phyloP scores from a whole-genome alignment of 2,888 invertebrate species.

The Leptinotarsa rubiginosa region DNA sequence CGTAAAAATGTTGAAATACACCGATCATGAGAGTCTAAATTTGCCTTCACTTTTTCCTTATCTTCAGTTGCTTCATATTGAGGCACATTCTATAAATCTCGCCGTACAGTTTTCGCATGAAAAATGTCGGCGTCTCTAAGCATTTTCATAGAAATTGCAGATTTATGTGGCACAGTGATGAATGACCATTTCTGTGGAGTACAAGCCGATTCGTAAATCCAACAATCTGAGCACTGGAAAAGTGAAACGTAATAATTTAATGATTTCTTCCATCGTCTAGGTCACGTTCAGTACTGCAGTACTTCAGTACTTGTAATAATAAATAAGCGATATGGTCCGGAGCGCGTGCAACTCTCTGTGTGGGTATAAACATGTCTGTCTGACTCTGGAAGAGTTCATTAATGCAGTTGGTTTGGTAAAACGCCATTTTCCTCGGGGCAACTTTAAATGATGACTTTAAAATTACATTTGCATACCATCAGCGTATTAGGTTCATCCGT shows the following conservation, averaged over 20 bases:
- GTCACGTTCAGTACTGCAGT: constrained; percentile 62
- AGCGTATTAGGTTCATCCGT: constrained; percentile 46
- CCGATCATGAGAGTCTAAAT: background rate
- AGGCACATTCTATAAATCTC: constrained; percentile 19
- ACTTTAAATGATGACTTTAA: constrained; percentile 65
- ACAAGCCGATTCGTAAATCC: constrained; percentile 46
- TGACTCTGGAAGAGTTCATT: constrained; percentile 66
- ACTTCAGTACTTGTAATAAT: constrained; percentile 63
- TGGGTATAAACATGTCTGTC: constrained; percentile 66
- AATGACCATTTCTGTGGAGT: constrained; percentile 42
- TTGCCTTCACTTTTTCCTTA: background rate
- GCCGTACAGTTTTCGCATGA: constrained; percentile 20
- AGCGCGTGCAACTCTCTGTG: constrained; percentile 65
- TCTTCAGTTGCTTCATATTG: background rate
- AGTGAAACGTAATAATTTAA: constrained; percentile 61
- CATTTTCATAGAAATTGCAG: constrained; percentile 21
- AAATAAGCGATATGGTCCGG: constrained; percentile 66
- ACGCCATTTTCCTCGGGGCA: constrained; percentile 64
- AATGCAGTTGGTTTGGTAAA: constrained; percentile 66
- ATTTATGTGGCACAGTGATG: constrained; percentile 37
- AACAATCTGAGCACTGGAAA: constrained; percentile 51
- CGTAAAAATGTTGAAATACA: too few species aligned
- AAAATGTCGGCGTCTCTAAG: constrained; percentile 13
- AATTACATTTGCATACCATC: constrained; percentile 64
- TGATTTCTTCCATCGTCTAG: constrained; percentile 64